These are phyloP conservation scores for Mastigias papua DNA, from an alignment of 30 jellyfish, hydroid and myxozoan genomes.

Conservation along the genomic window DNA sequence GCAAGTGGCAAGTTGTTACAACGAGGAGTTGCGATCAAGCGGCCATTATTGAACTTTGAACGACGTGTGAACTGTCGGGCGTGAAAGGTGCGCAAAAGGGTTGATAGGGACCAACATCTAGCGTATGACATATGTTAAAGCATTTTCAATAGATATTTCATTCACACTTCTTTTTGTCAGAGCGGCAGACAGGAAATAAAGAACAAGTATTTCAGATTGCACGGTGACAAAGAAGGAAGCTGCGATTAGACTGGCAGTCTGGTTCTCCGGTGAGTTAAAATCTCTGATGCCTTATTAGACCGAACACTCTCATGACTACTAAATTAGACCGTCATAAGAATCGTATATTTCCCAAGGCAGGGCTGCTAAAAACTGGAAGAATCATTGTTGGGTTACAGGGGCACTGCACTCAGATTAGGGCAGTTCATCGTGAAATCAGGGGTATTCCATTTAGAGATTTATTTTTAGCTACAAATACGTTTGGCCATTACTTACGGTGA, in stretches of 20 bases:
- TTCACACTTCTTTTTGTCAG: not conserved
- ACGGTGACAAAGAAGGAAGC: not conserved
- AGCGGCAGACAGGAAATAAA: slow-evolving; percentile 42
- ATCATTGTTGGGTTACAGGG: too few relatives aligned
- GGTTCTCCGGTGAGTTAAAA: not conserved
- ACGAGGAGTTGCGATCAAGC: not conserved
- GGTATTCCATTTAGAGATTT: not conserved
- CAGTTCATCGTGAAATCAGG: too few relatives aligned
- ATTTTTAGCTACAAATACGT: not conserved
- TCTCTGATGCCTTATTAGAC: not conserved
- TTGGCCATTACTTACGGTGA: not conserved
- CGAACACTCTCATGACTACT: too few relatives aligned
- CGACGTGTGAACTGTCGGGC: not conserved
- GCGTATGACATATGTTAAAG: not conserved
- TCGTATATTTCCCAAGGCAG: too few relatives aligned
- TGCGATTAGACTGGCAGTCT: not conserved
- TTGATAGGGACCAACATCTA: slow-evolving; percentile 15
- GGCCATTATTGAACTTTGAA: not conserved
- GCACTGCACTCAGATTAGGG: too few relatives aligned
- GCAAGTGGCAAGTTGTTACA: not conserved
- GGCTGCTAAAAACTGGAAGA: too few relatives aligned
- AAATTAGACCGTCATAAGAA: too few relatives aligned
- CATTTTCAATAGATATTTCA: not conserved
- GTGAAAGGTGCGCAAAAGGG: not conserved
- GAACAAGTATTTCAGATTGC: not conserved